Evolutionary conservation across 2,888 invertebrate genomes (phyloP).

Genomic region (Dysmachus trigonus): DNA sequence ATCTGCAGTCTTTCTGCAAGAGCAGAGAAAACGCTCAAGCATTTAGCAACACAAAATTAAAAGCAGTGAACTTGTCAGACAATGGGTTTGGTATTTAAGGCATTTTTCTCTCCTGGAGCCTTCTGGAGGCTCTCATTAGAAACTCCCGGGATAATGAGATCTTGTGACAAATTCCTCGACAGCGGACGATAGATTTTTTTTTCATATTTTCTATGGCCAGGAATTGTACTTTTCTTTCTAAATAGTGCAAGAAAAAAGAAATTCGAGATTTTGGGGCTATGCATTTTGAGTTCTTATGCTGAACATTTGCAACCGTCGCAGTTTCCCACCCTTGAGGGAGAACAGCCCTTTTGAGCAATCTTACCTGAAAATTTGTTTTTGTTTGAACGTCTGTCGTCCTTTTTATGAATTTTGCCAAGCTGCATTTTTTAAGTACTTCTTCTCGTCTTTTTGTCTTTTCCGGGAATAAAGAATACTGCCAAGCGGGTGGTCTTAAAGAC

Average conservation of each 20-base stretch:
- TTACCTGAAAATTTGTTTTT: background rate
- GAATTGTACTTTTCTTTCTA: background rate
- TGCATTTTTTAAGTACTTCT: background rate
- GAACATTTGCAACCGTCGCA: background rate
- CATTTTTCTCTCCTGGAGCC: background rate
- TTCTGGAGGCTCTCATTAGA: background rate
- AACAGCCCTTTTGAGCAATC: background rate
- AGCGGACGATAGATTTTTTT: background rate
- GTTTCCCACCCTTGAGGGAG: background rate
- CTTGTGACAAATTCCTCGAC: background rate
- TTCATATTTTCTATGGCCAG: background rate
- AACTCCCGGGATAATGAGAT: background rate
- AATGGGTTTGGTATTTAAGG: background rate
- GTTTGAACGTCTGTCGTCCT: background rate
- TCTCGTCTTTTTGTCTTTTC: background rate
- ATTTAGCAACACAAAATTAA: background rate
- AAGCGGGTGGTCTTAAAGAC: background rate
- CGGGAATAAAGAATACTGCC: background rate
- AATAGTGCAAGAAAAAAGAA: too few species aligned
- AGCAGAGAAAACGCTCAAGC: background rate
- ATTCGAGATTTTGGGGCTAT: background rate
- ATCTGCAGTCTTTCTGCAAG: background rate
- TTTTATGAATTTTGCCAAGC: background rate
- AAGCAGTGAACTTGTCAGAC: background rate
- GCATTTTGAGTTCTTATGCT: background rate